phyloP scores from a whole-genome alignment of 2,797 vertebrate genomes.

The Chloroceryle inda region DNA sequence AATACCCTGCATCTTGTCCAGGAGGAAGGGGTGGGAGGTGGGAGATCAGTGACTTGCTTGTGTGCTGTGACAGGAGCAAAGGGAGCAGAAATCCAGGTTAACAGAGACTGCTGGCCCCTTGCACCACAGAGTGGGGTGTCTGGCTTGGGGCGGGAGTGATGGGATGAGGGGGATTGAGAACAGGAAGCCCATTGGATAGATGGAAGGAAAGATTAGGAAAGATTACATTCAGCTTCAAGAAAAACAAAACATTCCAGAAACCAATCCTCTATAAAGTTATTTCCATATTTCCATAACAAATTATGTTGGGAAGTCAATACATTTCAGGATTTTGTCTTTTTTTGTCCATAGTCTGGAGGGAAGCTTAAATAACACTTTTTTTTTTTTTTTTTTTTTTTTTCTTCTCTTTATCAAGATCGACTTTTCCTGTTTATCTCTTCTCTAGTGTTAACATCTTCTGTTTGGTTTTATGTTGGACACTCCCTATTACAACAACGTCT shows the following conservation, averaged over 20 bases:
- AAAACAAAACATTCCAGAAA: neutral
- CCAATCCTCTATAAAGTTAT: neutral
- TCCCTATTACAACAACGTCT: neutral
- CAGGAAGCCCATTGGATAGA: neutral
- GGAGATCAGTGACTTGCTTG: accelerated
- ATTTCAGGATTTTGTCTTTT: neutral
- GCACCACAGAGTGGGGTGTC: accelerated
- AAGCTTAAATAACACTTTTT: neutral
- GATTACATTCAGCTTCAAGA: neutral
- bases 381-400: neutral
- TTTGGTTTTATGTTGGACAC: neutral
- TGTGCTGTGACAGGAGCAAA: neutral
- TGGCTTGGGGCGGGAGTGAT: neutral
- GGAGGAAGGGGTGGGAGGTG: neutral
- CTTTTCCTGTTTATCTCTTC: neutral
- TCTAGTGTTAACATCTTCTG: neutral
- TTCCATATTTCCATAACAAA: neutral
- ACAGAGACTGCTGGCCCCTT: neutral
- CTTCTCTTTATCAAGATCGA: neutral
- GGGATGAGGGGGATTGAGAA: neutral
- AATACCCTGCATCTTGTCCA: neutral
- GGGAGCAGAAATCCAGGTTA: accelerated
- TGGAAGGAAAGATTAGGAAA: neutral
- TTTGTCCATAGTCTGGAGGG: neutral
- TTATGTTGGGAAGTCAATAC: neutral